phyloP scores from a whole-genome alignment of 2,113 vertebrate species.

The Vulpes ferrilata region DNA sequence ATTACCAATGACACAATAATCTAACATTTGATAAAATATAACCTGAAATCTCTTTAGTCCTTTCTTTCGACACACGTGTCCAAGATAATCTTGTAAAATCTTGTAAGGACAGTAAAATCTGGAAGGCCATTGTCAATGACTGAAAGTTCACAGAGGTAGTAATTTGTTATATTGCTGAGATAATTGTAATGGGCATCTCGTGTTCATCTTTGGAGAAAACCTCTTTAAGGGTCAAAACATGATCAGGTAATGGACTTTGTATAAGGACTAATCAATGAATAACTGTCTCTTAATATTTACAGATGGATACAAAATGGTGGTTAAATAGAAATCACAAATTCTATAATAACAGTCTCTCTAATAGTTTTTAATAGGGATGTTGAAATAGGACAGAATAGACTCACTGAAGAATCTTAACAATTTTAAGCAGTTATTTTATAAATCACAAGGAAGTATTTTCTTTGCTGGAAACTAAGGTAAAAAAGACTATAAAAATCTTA shows the following conservation, averaged over 20 bases:
- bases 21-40: constrained; percentile 2
- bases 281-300: constrained; percentile 36
- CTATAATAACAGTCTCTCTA: neutral
- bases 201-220: constrained; percentile 3
- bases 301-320: neutral
- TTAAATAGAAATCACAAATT: constrained; percentile 38
- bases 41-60: neutral
- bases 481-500: constrained; percentile 16
- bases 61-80: neutral
- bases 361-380: neutral
- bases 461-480: constrained; percentile 9
- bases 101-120: neutral
- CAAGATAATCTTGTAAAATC: constrained; percentile 33
- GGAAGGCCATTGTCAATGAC: neutral
- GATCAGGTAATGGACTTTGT: constrained; percentile 33
- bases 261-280: constrained; percentile 36
- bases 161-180: constrained; percentile 41
- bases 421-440: neutral
- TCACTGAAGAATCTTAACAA: neutral
- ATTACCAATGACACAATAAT: neutral
- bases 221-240: constrained; percentile 28
- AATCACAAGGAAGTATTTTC: neutral
- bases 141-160: neutral
- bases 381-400: neutral
- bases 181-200: neutral